Evolutionary conservation across 2,797 vertebrate species (phyloP).

Genomic region (Pampus argenteus): DNA sequence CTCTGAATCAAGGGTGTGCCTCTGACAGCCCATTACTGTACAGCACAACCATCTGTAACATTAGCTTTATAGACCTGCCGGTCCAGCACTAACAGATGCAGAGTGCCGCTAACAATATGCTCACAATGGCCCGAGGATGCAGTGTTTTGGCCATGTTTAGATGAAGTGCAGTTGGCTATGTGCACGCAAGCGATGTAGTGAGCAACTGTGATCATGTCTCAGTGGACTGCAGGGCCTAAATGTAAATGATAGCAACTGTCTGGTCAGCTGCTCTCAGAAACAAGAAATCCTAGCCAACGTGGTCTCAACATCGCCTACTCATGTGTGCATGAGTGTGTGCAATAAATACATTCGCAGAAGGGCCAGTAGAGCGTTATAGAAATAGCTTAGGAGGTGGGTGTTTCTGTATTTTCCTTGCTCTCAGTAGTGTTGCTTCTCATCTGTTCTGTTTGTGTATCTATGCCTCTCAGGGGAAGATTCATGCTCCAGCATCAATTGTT

Average conservation of each 20-base stretch:
- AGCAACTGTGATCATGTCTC: conserved; percentile 47
- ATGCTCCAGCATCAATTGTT: conserved; percentile 27
- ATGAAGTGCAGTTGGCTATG: conserved; percentile 46
- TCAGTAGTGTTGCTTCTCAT: conserved; percentile 29
- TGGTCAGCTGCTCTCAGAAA: conserved; percentile 68
- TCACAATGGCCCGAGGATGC: conserved; percentile 60
- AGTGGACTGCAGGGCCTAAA: conserved; percentile 53
- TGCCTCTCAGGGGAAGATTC: conserved; percentile 35
- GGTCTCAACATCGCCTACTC: conserved; percentile 57
- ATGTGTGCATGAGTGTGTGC: conserved; percentile 49
- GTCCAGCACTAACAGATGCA: conserved; percentile 71
- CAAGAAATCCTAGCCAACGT: conserved; percentile 47
- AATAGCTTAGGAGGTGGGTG: conserved; percentile 72
- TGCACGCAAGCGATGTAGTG: conserved; percentile 12
- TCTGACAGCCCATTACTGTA: conserved; percentile 71
- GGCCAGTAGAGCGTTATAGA: conserved; percentile 56
- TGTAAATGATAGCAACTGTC: conserved; percentile 71
- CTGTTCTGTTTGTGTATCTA: conserved; percentile 30
- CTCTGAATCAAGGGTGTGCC: conserved; percentile 40
- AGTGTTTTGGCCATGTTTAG: conserved; percentile 49
- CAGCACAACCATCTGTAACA: conserved; percentile 76
- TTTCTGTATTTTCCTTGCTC: conserved; percentile 57
- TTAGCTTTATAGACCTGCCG: conserved; percentile 61
- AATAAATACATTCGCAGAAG: conserved; percentile 52
- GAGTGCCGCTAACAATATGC: conserved; percentile 68